phyloP scores from a whole-genome alignment of 2,113 vertebrate genomes.

The Bubo blakistoni region DNA sequence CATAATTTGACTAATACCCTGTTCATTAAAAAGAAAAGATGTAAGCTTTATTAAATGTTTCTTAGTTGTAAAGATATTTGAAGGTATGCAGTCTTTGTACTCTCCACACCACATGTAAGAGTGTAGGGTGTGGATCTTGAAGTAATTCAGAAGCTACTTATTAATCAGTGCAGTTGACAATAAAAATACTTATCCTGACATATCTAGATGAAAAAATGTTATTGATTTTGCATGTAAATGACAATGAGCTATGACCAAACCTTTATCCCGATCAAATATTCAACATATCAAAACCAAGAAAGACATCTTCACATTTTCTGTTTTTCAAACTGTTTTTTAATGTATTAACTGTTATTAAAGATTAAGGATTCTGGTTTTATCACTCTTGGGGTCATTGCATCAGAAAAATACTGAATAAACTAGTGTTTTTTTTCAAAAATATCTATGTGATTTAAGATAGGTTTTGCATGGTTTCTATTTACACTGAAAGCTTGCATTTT shows the following conservation, averaged over 20 bases:
- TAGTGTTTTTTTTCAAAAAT: background rate
- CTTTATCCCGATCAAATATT: slow-evolving; percentile 7
- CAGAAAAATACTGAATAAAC: background rate
- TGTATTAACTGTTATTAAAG: background rate
- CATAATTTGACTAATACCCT: background rate
- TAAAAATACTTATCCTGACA: slow-evolving; percentile 50
- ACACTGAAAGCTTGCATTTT: background rate
- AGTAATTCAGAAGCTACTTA: slow-evolving; percentile 70
- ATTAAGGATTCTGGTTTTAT: background rate
- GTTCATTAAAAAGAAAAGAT: background rate
- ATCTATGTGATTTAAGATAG: background rate
- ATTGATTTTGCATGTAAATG: slow-evolving; percentile 75
- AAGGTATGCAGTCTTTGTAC: background rate
- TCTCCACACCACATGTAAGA: background rate
- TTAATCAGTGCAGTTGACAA: slow-evolving; percentile 71
- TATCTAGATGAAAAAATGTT: slow-evolving; percentile 71
- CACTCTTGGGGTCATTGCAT: background rate
- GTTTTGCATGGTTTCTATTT: background rate
- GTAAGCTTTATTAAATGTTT: background rate
- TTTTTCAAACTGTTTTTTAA: background rate
- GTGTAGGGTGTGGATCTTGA: slow-evolving; percentile 37
- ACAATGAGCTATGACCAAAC: slow-evolving; percentile 43
- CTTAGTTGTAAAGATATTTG: background rate
- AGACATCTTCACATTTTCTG: background rate
- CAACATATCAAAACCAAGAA: slow-evolving; percentile 66